Evolutionary conservation across 2,888 invertebrate species (phyloP).

Genomic region (Xanthorhoe designata): DNA sequence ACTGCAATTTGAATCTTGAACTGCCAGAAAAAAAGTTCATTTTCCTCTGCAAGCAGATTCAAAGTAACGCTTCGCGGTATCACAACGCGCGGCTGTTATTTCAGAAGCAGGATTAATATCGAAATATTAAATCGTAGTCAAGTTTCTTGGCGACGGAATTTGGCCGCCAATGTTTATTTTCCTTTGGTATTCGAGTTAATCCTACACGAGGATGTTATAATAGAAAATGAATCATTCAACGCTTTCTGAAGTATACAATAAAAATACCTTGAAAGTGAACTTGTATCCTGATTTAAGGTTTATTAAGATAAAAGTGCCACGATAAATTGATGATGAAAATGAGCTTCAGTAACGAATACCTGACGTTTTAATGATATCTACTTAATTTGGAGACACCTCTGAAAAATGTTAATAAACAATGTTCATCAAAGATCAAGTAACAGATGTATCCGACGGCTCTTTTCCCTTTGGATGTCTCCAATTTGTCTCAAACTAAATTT

Average conservation of each 20-base stretch:
- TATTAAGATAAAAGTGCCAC: too few species aligned
- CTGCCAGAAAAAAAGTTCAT: not conserved
- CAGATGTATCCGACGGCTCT: constrained; percentile 46
- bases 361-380: not conserved
- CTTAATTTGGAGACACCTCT: constrained; percentile 5
- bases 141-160: constrained; percentile 26
- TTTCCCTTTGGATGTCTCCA: constrained; percentile 42
- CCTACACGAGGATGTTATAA: constrained; percentile 6
- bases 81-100: constrained; percentile 39
- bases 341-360: not conserved
- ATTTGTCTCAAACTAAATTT: constrained; percentile 61
- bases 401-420: constrained; percentile 19
- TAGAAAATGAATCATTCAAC: not conserved
- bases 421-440: constrained; percentile 41
- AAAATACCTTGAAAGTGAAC: not conserved
- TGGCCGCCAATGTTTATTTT: constrained; percentile 27
- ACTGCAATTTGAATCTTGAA: constrained; percentile 1
- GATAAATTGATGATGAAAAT: too few species aligned
- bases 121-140: constrained; percentile 31
- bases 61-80: constrained; percentile 26
- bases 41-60: not conserved
- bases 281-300: too few species aligned
- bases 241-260: not conserved
- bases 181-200: constrained; percentile 19
- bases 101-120: constrained; percentile 40